Conservation (phyloP, 1,140 invertebrate genomes). For the Drosophila neocordata region DNA sequence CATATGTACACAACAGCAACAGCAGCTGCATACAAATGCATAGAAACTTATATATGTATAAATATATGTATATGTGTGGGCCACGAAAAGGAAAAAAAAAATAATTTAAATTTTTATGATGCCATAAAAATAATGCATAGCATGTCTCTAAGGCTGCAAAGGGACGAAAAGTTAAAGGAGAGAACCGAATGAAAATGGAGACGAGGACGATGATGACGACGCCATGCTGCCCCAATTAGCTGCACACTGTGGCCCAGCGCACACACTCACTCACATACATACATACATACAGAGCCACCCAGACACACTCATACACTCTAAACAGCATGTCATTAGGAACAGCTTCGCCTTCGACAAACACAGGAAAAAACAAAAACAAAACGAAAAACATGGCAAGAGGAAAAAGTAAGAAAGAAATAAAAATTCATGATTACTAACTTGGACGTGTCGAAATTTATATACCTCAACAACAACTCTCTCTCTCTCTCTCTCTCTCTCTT, state of each 20-base stretch:
- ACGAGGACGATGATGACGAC: constrained; percentile 33
- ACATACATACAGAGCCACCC: no score
- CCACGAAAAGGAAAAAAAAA: constrained; percentile 49
- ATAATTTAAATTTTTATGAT: constrained; percentile 77
- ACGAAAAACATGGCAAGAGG: constrained; percentile 12
- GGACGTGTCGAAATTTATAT: constrained; percentile 17
- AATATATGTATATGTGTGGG: constrained; percentile 25
- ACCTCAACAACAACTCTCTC: background rate
- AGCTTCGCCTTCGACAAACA: constrained; percentile 31
- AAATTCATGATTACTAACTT: constrained; percentile 26
- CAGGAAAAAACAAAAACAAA: constrained; percentile 30
- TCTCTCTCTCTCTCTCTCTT: background rate
- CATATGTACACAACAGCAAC: constrained; percentile 24
- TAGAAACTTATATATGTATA: background rate
- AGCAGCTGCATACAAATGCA: constrained; percentile 61
- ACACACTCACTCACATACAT: background rate
- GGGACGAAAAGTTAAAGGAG: background rate
- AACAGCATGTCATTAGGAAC: constrained; percentile 56
- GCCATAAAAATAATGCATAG: constrained; percentile 75
- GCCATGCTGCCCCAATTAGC: constrained; percentile 69
- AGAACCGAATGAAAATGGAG: background rate
- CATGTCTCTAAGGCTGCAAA: constrained; percentile 39
- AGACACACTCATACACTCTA: constrained; percentile 26
- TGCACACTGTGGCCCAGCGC: constrained; percentile 55
- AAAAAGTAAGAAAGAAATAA: constrained; percentile 16